phyloP scores from a whole-genome alignment of 2,113 vertebrate species.

The Scomber japonicus region DNA sequence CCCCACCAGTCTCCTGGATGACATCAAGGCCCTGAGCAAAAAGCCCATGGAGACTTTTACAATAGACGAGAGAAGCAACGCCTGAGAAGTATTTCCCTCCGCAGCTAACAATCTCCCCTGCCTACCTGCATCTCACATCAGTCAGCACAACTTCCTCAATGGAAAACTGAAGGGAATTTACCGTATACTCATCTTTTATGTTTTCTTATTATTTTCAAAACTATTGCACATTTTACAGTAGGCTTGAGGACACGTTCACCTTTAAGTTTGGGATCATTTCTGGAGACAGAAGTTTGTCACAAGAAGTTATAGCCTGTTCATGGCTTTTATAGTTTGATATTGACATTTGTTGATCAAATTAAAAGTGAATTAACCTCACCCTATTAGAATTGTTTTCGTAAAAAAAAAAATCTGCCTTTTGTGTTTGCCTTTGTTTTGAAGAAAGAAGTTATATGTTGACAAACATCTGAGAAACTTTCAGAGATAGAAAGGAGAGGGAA shows the following conservation, averaged over 20 bases:
- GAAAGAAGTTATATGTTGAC: constrained; percentile 28
- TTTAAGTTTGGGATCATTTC: constrained; percentile 1
- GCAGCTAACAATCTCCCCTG: not conserved
- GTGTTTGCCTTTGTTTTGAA: constrained; percentile 24
- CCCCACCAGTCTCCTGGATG: constrained; percentile 91
- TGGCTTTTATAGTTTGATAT: not conserved
- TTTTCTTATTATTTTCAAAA: constrained; percentile 43
- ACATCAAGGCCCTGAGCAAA: constrained; percentile 93
- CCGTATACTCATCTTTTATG: constrained; percentile 26
- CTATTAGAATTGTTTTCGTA: not conserved
- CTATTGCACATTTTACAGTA: constrained; percentile 36
- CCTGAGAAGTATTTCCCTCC: constrained; percentile 41
- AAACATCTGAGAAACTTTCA: constrained; percentile 11
- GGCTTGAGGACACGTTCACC: constrained; percentile 11
- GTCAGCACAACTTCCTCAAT: constrained; percentile 40
- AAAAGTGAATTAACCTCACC: constrained; percentile 24
- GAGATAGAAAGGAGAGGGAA: constrained; percentile 2
- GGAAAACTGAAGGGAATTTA: constrained; percentile 72
- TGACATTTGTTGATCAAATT: constrained; percentile 10
- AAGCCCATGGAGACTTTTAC: constrained; percentile 87
- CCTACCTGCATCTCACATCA: not conserved
- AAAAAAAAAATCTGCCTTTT: not conserved
- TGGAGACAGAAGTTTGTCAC: not conserved
- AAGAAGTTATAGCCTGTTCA: not conserved
- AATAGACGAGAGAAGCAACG: constrained; percentile 82